A percentile compares a stretch with the other conserved stretches of the same genome.
These are phyloP conservation scores for Cercopithecus diana DNA, from an alignment of 2,797 vertebrate species.

Conservation along the genomic window DNA sequence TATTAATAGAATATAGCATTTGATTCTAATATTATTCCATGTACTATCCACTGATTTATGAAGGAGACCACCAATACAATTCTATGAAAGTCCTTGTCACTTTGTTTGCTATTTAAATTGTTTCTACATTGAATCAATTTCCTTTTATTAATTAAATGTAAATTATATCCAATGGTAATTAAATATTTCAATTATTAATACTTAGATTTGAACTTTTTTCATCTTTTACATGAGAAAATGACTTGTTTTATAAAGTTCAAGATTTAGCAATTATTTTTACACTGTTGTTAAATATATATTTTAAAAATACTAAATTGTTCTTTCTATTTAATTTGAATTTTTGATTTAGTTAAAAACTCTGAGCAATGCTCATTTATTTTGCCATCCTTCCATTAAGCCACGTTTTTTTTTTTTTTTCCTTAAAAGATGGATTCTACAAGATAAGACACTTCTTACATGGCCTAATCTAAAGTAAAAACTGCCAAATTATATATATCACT, in stretches of 20 bases:
- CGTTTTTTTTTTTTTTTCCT: background rate
- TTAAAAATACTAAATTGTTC: background rate
- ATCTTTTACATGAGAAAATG: background rate
- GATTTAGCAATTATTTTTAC: background rate
- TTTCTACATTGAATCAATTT: background rate
- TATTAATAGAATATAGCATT: background rate
- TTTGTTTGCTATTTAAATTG: background rate
- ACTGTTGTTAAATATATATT: background rate
- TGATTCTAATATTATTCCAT: background rate
- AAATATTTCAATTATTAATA: background rate
- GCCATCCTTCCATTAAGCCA: background rate
- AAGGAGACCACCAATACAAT: background rate
- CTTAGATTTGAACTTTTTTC: background rate
- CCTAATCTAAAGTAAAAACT: background rate
- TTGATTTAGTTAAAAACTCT: background rate
- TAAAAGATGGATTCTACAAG: background rate
- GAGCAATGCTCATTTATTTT: background rate
- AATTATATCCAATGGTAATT: background rate
- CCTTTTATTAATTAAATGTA: background rate
- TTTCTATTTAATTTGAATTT: background rate
- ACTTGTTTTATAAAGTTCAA: background rate
- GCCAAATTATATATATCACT: background rate
- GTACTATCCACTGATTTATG: background rate
- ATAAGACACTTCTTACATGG: background rate
- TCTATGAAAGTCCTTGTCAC: background rate